Conservation (phyloP, 2,113 vertebrate genomes). For the Sphaerodactylus townsendi region DNA sequence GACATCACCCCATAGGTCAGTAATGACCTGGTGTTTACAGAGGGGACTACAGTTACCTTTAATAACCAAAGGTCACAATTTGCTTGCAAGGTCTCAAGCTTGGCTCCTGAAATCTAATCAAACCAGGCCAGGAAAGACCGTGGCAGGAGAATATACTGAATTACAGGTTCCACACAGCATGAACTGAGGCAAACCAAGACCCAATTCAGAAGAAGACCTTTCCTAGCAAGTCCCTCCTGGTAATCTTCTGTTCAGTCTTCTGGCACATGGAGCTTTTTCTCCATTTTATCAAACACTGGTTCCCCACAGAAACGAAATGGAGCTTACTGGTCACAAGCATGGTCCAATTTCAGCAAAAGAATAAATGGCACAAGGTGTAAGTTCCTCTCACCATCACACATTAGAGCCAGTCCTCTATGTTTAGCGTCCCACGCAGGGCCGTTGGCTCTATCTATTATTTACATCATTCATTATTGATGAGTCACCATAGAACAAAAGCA, state of each 20-base stretch:
- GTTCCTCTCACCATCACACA: constrained; percentile 8
- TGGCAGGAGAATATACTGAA: too few species aligned
- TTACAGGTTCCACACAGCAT: too few species aligned
- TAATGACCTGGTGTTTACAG: too few species aligned
- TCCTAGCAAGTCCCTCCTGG: not conserved
- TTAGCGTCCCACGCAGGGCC: constrained; percentile 28
- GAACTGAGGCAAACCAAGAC: too few species aligned
- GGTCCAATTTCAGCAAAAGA: not conserved
- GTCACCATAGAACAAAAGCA: constrained; percentile 34
- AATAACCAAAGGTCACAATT: too few species aligned
- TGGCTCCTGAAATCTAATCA: too few species aligned
- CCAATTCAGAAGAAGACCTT: not conserved
- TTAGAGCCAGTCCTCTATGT: constrained; percentile 46
- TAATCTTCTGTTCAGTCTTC: too few species aligned
- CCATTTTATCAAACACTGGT: not conserved
- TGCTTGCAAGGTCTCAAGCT: too few species aligned
- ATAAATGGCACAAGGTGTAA: not conserved
- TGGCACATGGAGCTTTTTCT: too few species aligned
- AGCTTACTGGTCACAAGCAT: not conserved
- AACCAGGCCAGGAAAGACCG: too few species aligned
- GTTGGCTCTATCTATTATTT: constrained; percentile 27
- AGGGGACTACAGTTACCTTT: too few species aligned
- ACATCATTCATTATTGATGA: constrained; percentile 54
- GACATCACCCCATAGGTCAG: too few species aligned
- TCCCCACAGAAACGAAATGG: not conserved